These are phyloP conservation scores for Psephotus haematonotus DNA, from an alignment of 2,113 vertebrate species.

Conservation along the genomic window DNA sequence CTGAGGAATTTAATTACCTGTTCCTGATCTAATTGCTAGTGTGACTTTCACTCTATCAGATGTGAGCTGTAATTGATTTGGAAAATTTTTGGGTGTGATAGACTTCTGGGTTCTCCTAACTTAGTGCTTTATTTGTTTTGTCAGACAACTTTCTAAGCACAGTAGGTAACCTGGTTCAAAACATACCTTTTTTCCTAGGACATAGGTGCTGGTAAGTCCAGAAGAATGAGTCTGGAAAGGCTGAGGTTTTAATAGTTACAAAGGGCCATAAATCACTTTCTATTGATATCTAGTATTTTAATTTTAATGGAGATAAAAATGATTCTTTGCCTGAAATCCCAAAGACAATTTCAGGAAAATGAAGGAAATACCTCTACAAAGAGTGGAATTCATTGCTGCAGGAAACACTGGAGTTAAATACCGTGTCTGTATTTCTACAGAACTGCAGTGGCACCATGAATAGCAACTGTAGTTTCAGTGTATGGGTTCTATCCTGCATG, in stretches of 20 bases:
- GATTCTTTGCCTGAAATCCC: conserved; percentile 4
- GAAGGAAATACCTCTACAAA: conserved; percentile 41
- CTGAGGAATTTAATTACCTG: conserved; percentile 59
- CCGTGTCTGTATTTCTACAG: background rate
- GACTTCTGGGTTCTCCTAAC: conserved; percentile 10
- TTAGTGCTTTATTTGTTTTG: conserved; percentile 29
- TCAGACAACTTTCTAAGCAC: conserved; percentile 8
- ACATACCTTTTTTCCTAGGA: background rate
- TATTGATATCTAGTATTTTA: background rate
- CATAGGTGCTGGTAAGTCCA: background rate
- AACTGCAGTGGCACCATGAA: background rate
- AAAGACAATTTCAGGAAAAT: conserved; percentile 30
- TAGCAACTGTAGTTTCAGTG: conserved; percentile 10
- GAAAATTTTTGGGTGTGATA: conserved; percentile 34
- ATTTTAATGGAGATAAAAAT: background rate
- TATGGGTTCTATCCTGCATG: background rate
- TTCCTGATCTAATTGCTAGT: conserved; percentile 59
- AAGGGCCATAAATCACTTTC: background rate
- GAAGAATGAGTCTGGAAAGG: background rate
- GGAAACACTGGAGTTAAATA: conserved; percentile 11
- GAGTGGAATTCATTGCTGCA: conserved; percentile 22
- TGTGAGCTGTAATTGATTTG: conserved; percentile 17
- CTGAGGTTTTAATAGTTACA: background rate
- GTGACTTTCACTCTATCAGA: conserved; percentile 57
- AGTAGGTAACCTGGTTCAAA: background rate